Conservation (phyloP, 2,888 invertebrate genomes). For the Stenolophus ochropezus region DNA sequence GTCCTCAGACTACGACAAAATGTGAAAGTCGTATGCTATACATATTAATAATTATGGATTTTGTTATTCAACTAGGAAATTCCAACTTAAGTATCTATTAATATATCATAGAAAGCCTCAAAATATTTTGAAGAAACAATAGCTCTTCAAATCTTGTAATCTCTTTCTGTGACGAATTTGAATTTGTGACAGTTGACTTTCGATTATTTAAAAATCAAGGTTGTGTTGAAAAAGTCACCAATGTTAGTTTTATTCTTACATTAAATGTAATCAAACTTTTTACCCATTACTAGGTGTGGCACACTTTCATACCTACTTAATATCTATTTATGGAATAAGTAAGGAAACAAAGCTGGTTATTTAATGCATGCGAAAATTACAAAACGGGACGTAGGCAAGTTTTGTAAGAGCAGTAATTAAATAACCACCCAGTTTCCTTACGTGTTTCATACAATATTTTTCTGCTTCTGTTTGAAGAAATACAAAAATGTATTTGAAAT, state of each 20-base stretch:
- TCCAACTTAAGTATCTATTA: background rate
- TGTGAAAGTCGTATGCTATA: slow-evolving; percentile 49
- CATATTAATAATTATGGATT: slow-evolving; percentile 32
- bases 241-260: background rate
- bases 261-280: too few species aligned
- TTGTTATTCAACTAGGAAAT: slow-evolving; percentile 42
- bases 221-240: slow-evolving; percentile 2
- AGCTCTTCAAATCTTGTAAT: background rate
- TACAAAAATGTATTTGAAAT: too few species aligned
- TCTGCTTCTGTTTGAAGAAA: too few species aligned
- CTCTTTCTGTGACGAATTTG: background rate
- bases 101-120: background rate
- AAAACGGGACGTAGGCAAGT: too few species aligned
- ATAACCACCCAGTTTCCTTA: too few species aligned
- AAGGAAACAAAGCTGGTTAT: too few species aligned
- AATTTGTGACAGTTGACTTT: slow-evolving; percentile 41
- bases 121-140: slow-evolving; percentile 1
- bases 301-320: too few species aligned
- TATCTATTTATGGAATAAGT: too few species aligned
- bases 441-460: too few species aligned
- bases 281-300: too few species aligned
- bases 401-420: too few species aligned
- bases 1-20: slow-evolving; percentile 48
- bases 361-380: too few species aligned
- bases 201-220: slow-evolving; percentile 46